Base-by-base conservation (phyloP, 1,140 invertebrate genomes). In the Laupala kohalensis region DNA sequence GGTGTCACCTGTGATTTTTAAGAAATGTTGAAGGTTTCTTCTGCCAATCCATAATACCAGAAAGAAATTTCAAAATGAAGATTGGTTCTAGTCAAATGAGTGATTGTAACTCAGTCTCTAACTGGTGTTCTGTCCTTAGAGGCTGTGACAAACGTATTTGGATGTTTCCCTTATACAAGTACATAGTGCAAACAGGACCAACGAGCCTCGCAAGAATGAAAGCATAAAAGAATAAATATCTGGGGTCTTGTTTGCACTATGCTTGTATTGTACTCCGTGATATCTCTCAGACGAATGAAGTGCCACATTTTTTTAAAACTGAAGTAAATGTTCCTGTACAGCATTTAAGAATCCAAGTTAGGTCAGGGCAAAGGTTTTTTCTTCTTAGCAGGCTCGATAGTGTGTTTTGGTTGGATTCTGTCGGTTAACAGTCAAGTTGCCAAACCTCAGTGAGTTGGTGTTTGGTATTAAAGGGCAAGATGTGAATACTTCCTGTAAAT, bases 301-400 rank as follows among this genome's bases (percentile, higher is more conserved):
- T 75, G 73, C 73, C 71, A 75, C 72, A 74, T 73, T 74, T 76
- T 72, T 78, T 77, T 77, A 76, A 72, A 75, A 77, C 75, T 76
- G 77, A 79, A 81, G 78, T 81, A 79, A 82, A 83, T 82, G 81
- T 83, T 83, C 81, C 81, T 83, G 79, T 81, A 81, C 81, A 82
- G 80, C 81, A 82, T 82, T 82, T 82, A 82, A 82, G 78, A 81
- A 82, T 83, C 80, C 82, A 82, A 82, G 74, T 71, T 75, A 75
- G 73, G 74, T 73, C 74, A 73, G 74, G 74, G 74, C 72, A 26
- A 72, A 73, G 64, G 69, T 71, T 72, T 67, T 73, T 72, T 69
- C 74, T 69, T 69, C 70, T 70, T 71, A 72, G 69, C 68, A 63
- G 72, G 71, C 72, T 73, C 64, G 69, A 69, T 28, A 37, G 69